Evolutionary conservation across 2,797 vertebrate species (phyloP), one percentile per base, ranked within the genome.

Genomic region (Chaenodraco wilsoni): DNA sequence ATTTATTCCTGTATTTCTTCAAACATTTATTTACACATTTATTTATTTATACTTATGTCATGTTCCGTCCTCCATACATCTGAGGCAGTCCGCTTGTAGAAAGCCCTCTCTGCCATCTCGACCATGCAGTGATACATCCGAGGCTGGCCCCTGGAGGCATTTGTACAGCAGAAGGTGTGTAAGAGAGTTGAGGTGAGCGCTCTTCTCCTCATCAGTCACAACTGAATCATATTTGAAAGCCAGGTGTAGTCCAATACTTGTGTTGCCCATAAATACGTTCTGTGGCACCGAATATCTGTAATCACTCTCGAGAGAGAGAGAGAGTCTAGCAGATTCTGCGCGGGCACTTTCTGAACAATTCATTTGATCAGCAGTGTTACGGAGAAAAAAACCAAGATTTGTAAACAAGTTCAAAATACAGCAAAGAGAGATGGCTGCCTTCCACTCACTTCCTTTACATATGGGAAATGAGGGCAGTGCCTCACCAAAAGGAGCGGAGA

Each of bases 71-170:
- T 21, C 21, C 21, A 21, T 21, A 21, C 21, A 21, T 78, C 77
- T 78, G 69, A 81, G 71, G 59, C 51, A 61, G 56, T 62, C 21
- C 21, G 2, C 21, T 54, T 11, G 16, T 61, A 64, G 54, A 62
- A 58, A 54, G 52, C 54, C 11, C 31, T 43, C 65, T 66, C 63
- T 61, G 57, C 52, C n/a, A 27, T 62, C 65, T 66, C 63, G 55
- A 55, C 52, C 17, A 27, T 62, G 82, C 79, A 82, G 82, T 79
- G 78, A 77, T 46, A 40, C 57, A 65, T 64, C 72, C 55, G 62
- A 67, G 74, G 69, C 57, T 65, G 40, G 23, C 46, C 63, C 62
- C 79, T 58, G 1, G 15, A 55, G 83, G 79, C 45, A 10, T 19
- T 3, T 8, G 43, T 66, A 55, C 65, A 44, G 46, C 57, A 65